phyloP scores from a whole-genome alignment of 2,113 vertebrate species.

The Atherinomorus stipes region DNA sequence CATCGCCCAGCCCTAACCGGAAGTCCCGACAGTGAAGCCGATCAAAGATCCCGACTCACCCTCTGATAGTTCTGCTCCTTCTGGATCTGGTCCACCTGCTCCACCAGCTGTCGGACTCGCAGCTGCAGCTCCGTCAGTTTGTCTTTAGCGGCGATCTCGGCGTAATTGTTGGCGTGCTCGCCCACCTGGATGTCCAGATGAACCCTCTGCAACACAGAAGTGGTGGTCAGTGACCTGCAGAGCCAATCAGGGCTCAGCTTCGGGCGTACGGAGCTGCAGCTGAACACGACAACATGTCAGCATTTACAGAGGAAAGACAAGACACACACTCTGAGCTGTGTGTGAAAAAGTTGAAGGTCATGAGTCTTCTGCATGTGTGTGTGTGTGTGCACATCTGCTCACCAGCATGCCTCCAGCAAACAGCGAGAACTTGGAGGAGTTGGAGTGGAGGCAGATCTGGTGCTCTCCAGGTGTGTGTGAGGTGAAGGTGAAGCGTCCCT shows the following conservation, averaged over 20 bases:
- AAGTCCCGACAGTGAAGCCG: too few relatives aligned
- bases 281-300: too few relatives aligned
- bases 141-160: constrained; percentile 93
- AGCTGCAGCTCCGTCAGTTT: constrained; percentile 93
- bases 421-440: constrained; percentile 94
- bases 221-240: too few relatives aligned
- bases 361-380: too few relatives aligned
- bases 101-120: constrained; percentile 90
- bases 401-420: constrained; percentile 95
- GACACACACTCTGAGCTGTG: too few relatives aligned
- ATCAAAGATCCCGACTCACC: constrained; percentile 73
- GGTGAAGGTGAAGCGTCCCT: constrained; percentile 95
- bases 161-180: constrained; percentile 93
- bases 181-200: constrained; percentile 94
- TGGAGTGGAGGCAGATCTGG: constrained; percentile 95
- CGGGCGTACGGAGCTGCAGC: too few relatives aligned
- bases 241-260: too few relatives aligned
- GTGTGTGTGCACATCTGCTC: constrained; percentile 36
- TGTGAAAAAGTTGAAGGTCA: too few relatives aligned
- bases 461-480: constrained; percentile 95
- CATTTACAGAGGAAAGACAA: too few relatives aligned
- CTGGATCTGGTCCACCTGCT: constrained; percentile 95
- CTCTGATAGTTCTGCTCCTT: constrained; percentile 96
- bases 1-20: too few relatives aligned
- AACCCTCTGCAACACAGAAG: constrained; percentile 83